phyloP scores from a whole-genome alignment of 2,113 vertebrate genomes.

The Heterotilapia buettikoferi region DNA sequence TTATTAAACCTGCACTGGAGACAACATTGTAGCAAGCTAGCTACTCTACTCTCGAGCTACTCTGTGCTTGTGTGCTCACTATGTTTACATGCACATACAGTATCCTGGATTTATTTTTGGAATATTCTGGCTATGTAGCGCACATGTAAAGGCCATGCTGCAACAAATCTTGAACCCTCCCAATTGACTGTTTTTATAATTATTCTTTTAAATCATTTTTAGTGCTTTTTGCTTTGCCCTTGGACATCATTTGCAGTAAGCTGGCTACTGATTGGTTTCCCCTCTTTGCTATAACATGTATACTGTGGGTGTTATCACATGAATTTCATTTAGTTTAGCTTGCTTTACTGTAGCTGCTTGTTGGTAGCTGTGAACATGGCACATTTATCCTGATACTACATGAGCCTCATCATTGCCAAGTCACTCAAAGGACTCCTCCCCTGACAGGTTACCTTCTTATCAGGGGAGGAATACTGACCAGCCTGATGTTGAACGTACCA shows the following conservation, averaged over 20 bases:
- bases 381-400: rapidly evolving
- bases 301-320: rapidly evolving
- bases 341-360: background rate
- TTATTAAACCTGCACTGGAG: background rate
- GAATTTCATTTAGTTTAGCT: background rate
- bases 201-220: background rate
- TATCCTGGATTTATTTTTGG: background rate
- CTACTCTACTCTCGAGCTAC: background rate
- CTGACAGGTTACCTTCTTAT: background rate
- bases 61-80: background rate
- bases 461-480: background rate
- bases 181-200: background rate
- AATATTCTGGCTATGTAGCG: background rate
- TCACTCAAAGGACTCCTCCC: background rate
- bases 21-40: background rate
- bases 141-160: background rate
- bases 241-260: background rate
- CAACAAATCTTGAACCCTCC: background rate
- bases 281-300: background rate
- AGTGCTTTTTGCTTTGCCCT: background rate
- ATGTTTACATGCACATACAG: background rate
- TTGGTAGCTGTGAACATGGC: background rate
- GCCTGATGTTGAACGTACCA: background rate
- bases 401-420: background rate
- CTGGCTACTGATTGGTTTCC: background rate